These are phyloP conservation scores for Clamator glandarius DNA, from an alignment of 2,797 vertebrate species.

Conservation along the genomic window DNA sequence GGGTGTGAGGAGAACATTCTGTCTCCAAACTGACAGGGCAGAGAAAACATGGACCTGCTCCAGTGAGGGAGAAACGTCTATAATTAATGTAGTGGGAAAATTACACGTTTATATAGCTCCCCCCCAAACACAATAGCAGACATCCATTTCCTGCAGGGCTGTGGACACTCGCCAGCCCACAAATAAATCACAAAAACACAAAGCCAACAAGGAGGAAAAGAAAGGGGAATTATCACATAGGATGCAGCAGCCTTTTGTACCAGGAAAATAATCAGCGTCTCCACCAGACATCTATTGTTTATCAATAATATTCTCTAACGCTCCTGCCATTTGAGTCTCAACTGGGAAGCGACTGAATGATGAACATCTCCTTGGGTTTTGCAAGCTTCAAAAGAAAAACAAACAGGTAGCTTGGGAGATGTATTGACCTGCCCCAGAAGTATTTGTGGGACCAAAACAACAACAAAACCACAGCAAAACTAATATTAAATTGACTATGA, in stretches of 20 bases:
- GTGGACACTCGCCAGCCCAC: neutral
- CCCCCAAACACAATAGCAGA: constrained; percentile 40
- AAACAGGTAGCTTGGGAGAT: neutral
- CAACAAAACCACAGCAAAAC: neutral
- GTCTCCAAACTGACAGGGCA: neutral
- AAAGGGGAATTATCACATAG: constrained; percentile 17
- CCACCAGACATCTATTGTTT: constrained; percentile 16
- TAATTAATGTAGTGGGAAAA: constrained; percentile 34
- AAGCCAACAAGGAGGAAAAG: constrained; percentile 20
- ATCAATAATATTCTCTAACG: neutral
- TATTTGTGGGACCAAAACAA: neutral
- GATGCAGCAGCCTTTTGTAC: constrained; percentile 15
- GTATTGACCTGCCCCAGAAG: neutral
- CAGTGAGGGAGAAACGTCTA: neutral
- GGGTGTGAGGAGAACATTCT: neutral
- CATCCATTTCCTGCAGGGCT: constrained; percentile 49
- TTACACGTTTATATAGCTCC: neutral
- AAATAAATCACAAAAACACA: constrained; percentile 45
- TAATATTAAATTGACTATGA: neutral
- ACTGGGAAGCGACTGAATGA: neutral
- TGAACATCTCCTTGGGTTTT: neutral
- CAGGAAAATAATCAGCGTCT: neutral
- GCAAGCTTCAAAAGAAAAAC: neutral
- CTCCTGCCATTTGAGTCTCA: neutral
- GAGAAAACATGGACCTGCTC: neutral